These are phyloP conservation scores for Agriopis leucophaearia DNA, from an alignment of 2,888 invertebrate species.

Conservation along the genomic window DNA sequence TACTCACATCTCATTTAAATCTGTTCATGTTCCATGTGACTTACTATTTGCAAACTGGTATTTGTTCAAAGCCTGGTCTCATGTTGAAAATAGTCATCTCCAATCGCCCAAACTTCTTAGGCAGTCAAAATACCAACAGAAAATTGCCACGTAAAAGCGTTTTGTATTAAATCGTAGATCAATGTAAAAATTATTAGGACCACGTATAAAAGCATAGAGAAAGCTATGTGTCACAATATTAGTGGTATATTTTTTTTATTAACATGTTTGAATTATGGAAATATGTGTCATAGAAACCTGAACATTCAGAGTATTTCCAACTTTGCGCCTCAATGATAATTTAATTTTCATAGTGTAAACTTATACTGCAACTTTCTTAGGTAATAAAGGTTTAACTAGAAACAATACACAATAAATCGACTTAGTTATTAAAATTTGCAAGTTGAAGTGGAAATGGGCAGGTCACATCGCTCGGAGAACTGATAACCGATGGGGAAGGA, in stretches of 20 bases:
- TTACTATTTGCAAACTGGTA: too few species aligned
- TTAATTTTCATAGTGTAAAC: slow-evolving; percentile 21
- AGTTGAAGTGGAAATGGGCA: too few species aligned
- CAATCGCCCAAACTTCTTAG: not conserved
- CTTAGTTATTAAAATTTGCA: too few species aligned
- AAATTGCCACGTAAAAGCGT: not conserved
- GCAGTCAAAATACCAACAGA: not conserved
- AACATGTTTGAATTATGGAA: slow-evolving; percentile 49
- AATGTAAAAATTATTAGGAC: slow-evolving; percentile 52
- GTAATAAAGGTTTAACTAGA: not conserved
- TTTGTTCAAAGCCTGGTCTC: too few species aligned
- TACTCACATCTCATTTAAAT: too few species aligned
- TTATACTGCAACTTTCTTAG: slow-evolving; percentile 5
- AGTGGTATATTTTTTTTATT: slow-evolving; percentile 46
- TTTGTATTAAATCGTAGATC: slow-evolving; percentile 1
- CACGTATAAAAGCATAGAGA: slow-evolving; percentile 42
- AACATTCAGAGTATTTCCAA: slow-evolving; percentile 39
- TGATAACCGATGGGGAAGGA: too few species aligned
- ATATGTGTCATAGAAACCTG: slow-evolving; percentile 43
- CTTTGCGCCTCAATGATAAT: slow-evolving; percentile 32
- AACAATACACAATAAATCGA: too few species aligned
- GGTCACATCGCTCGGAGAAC: too few species aligned
- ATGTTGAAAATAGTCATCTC: too few species aligned
- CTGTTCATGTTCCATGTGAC: too few species aligned
- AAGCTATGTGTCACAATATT: slow-evolving; percentile 47